A percentile compares a stretch with the other conserved stretches of the same genome.
Conservation (phyloP, 2,113 vertebrate genomes). For the Periophthalmodon schlosseri region DNA sequence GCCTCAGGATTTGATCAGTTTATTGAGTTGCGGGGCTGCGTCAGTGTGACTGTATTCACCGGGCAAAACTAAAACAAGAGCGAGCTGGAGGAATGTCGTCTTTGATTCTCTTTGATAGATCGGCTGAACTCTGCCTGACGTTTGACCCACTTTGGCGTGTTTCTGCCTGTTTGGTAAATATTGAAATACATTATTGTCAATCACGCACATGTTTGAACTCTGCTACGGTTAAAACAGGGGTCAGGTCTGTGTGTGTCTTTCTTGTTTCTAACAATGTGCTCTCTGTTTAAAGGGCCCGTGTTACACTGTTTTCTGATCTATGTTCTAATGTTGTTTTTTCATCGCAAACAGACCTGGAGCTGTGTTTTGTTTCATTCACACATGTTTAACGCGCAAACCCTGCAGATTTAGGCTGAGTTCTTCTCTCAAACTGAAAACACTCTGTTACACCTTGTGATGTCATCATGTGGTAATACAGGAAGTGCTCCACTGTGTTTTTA, state of each 20-base stretch:
- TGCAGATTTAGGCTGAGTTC: no score
- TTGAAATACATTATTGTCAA: neutral
- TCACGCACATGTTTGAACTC: neutral
- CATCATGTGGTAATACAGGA: no score
- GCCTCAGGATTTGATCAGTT: neutral
- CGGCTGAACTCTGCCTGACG: neutral
- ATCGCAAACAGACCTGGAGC: no score
- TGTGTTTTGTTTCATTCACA: no score
- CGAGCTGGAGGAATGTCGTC: neutral
- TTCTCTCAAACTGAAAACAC: no score
- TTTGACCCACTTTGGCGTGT: conserved; percentile 2
- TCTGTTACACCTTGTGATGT: no score
- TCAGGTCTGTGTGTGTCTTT: neutral
- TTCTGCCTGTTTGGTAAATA: conserved; percentile 8
- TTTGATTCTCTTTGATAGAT: neutral
- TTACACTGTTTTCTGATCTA: no score
- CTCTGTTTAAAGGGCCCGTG: neutral
- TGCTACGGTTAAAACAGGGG: neutral
- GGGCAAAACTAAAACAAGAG: neutral
- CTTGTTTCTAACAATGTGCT: neutral
- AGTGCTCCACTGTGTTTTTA: no score
- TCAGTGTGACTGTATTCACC: neutral
- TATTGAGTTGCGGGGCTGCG: neutral
- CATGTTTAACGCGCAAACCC: no score
- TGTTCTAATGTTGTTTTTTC: no score